Evolutionary conservation across 2,113 vertebrate genomes (phyloP).

Genomic region (Dasyurus viverrinus): DNA sequence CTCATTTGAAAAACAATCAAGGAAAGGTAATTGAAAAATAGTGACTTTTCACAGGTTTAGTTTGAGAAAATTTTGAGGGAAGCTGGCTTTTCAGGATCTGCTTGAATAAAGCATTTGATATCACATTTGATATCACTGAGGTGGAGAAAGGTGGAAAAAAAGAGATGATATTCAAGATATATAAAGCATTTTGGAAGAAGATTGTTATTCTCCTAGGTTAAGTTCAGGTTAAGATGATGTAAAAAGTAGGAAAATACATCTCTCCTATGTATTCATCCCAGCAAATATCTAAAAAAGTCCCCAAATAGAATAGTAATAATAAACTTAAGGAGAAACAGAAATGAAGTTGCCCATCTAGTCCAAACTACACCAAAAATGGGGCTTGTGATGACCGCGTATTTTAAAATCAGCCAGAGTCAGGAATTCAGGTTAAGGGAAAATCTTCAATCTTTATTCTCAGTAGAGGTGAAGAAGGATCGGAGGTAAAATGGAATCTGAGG

Average conservation of each 20-base stretch:
- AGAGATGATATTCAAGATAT: not conserved
- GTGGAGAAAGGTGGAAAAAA: not conserved
- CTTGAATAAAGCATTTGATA: conserved; percentile 2
- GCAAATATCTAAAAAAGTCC: not conserved
- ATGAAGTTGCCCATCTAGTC: not conserved
- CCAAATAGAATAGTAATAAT: not conserved
- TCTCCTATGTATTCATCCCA: not conserved
- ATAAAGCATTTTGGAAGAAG: not conserved
- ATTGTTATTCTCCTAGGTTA: not conserved
- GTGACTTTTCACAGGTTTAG: conserved; percentile 33
- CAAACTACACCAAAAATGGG: not conserved
- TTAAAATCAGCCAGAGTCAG: too few relatives aligned
- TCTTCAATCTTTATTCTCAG: too few relatives aligned
- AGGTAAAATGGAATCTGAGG: too few relatives aligned
- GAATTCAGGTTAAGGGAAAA: too few relatives aligned
- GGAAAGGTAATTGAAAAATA: conserved; percentile 39
- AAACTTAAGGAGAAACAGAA: not conserved
- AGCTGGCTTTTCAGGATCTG: conserved; percentile 36
- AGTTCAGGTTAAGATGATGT: not conserved
- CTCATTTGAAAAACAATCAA: not conserved
- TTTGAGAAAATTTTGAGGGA: conserved; percentile 17
- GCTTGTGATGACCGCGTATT: too few relatives aligned
- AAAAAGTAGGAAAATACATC: not conserved
- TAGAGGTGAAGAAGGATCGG: too few relatives aligned
- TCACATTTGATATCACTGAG: not conserved